Evolutionary conservation across 2,888 invertebrate species (phyloP).

Genomic region (Gryllus longicercus): DNA sequence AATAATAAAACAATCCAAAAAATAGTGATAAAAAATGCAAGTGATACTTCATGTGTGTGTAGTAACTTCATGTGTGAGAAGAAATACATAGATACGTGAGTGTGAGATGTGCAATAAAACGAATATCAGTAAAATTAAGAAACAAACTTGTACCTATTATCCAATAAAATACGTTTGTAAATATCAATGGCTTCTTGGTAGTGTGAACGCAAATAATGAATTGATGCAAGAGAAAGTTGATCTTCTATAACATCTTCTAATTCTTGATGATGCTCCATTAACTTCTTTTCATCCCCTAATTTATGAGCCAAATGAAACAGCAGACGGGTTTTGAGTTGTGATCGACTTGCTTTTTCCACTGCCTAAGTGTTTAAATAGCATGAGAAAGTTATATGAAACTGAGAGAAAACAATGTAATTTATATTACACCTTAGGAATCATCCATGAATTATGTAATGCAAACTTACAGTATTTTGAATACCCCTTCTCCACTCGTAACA

Average conservation of each 20-base stretch:
- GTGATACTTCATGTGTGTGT: not conserved
- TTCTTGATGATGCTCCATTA: conserved; percentile 79
- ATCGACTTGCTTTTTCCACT: conserved; percentile 60
- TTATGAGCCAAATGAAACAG: conserved; percentile 93
- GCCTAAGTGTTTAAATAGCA: conserved; percentile 41
- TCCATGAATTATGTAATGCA: no score
- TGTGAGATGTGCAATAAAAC: not conserved
- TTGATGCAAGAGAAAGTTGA: conserved; percentile 90
- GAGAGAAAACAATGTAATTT: not conserved
- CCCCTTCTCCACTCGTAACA: no score
- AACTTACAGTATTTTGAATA: no score
- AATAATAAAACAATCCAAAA: no score
- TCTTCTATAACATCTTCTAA: conserved; percentile 88
- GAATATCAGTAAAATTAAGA: not conserved
- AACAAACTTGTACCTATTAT: conserved; percentile 71
- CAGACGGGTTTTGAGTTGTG: conserved; percentile 70
- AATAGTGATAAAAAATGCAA: no score
- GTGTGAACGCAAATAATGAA: conserved; percentile 93
- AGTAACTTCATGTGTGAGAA: no score
- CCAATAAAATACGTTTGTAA: conserved; percentile 87
- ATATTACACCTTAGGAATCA: no score
- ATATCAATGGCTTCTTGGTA: conserved; percentile 99
- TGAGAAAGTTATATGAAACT: not conserved
- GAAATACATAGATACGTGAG: no score
- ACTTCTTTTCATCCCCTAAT: conserved; percentile 77